phyloP scores from a whole-genome alignment of 2,113 vertebrate species.

The Albula goreensis region DNA sequence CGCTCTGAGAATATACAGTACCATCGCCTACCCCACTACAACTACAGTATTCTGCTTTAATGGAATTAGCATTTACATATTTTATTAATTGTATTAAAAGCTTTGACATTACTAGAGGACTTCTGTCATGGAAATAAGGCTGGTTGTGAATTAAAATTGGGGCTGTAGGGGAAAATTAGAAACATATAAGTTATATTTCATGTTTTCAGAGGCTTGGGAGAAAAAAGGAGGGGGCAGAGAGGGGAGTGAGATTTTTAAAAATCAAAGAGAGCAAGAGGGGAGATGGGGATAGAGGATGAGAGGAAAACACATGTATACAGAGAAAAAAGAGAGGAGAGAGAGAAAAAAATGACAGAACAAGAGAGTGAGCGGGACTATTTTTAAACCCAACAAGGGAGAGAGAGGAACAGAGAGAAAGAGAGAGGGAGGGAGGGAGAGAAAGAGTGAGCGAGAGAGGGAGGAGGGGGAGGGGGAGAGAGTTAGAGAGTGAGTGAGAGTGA shows the following conservation, averaged over 20 bases:
- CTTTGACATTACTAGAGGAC: conserved; percentile 3
- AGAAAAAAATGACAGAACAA: not conserved
- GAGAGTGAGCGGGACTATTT: conserved; percentile 34
- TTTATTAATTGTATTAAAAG: conserved; percentile 31
- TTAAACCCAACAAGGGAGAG: conserved; percentile 25
- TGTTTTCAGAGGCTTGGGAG: not conserved
- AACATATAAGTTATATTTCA: not conserved
- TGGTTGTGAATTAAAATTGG: conserved; percentile 4
- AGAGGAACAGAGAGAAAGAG: not conserved
- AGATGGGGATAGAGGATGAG: conserved; percentile 25
- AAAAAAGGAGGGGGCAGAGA: not conserved
- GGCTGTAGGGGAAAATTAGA: not conserved
- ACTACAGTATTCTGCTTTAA: conserved; percentile 24
- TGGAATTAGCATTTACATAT: conserved; percentile 37
- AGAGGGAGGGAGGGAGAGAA: conserved; percentile 18
- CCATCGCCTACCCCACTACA: conserved; percentile 1
- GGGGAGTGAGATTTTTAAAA: conserved; percentile 21
- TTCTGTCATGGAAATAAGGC: conserved; percentile 3
- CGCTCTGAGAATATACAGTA: not conserved
- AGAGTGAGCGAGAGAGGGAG: not conserved
- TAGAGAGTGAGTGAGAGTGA: not conserved
- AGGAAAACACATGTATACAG: conserved; percentile 23
- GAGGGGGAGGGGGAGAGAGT: conserved; percentile 7
- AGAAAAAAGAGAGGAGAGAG: not conserved
- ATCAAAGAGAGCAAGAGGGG: conserved; percentile 30